Evolutionary conservation across 2,888 invertebrate species (phyloP).

Genomic region (Drosophila stalkeri): DNA sequence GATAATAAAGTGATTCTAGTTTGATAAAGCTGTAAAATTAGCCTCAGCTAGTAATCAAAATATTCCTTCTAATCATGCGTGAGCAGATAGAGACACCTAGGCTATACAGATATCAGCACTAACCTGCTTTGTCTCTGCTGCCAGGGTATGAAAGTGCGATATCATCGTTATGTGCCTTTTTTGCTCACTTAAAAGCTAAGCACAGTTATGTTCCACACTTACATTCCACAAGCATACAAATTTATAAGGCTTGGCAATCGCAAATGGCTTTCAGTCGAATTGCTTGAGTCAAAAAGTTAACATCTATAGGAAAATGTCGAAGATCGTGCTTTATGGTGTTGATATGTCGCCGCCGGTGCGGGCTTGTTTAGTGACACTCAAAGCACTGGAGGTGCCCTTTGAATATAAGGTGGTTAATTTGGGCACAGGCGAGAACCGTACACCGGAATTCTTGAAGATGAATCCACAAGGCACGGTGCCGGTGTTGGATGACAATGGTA

Average conservation of each 20-base stretch:
- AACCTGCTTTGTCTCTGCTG: background rate
- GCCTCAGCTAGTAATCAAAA: background rate
- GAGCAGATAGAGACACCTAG: background rate
- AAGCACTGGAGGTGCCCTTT: conserved; percentile 86
- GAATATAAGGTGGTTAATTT: conserved; percentile 73
- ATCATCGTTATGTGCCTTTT: conserved; percentile 25
- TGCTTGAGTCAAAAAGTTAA: background rate
- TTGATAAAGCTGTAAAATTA: background rate
- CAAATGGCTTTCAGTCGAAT: background rate
- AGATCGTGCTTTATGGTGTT: conserved; percentile 63
- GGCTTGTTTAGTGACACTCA: conserved; percentile 87
- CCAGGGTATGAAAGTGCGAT: conserved; percentile 10
- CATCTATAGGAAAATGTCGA: conserved; percentile 37
- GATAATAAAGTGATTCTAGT: background rate
- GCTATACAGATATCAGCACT: background rate
- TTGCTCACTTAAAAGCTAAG: conserved; percentile 5
- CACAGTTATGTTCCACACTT: conserved; percentile 1
- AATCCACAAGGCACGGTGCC: conserved; percentile 86
- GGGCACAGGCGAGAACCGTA: conserved; percentile 44
- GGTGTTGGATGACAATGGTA: conserved; percentile 45
- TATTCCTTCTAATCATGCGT: background rate
- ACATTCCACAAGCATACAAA: conserved; percentile 1
- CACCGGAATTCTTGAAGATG: conserved; percentile 77
- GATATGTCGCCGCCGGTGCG: conserved; percentile 87
- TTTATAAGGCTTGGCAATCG: background rate